Base-by-base conservation (phyloP, 2,797 vertebrate species). In the Esox lucius region DNA sequence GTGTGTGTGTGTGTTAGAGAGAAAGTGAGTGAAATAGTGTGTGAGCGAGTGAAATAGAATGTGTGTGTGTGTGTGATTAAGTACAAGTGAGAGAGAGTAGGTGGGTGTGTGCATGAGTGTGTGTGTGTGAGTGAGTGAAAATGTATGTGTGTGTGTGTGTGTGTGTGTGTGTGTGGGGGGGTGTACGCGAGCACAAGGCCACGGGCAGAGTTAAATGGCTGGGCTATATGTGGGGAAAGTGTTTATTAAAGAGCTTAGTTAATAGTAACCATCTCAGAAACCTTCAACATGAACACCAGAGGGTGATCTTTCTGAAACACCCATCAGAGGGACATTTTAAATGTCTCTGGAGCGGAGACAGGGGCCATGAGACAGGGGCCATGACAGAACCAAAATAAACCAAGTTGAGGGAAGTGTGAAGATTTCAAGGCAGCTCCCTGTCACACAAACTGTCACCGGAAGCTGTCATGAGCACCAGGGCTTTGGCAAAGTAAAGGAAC, bases 231-330 rank as follows among this genome's bases (percentile, higher is more conserved):
- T 80, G 75, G 24, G 24, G 71, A 56, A 71, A 51, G 72, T 81
- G 86, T 88, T 89, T 84, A 85, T 87, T 85, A 81, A 77, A 68
- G 12, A 74, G 75, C 53, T 71, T 73, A 46, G 39, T 72, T 73
- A 78, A 75, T 70, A 82, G 69, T 71, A 71, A 70, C 66, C 16
- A 67, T 82, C 80, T 79, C 75, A 24, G 76, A 79, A 69, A 70
- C 68, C 80, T 70, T 59, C 77, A 2, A 31, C 51, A 46, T 7
- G 78, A 73, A 71, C 19, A 65, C 61, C 66, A 66, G 46, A 33
- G 66, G n/a, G n/a, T n/a, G 65, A 19, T 67, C 64, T 77, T 71
- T 76, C 68, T 11, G 13, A 59, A 69, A 75, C 6, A 66, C 15
- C 16, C 9, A 15, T 16, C 72, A 49, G 26, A 0, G 46, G 2